A percentile compares a stretch with the other conserved stretches of the same genome.
Conservation (phyloP, 2,888 invertebrate species). For the Oligia latruncula region DNA sequence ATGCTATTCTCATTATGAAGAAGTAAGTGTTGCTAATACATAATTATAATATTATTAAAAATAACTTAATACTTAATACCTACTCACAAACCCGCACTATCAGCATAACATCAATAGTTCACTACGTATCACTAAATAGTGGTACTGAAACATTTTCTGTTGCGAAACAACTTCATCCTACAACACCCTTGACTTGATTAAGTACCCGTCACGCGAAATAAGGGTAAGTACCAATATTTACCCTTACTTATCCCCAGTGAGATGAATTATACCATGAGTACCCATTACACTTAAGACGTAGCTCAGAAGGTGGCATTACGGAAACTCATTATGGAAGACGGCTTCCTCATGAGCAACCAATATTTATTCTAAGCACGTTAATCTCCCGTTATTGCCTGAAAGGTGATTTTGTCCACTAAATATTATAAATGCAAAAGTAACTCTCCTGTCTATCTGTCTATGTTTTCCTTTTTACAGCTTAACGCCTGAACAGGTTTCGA, state of each 20-base stretch:
- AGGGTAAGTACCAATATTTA: constrained; percentile 65
- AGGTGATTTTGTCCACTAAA: too few species aligned
- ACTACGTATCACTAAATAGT: constrained; percentile 27
- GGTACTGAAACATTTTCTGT: constrained; percentile 48
- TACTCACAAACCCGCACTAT: neutral
- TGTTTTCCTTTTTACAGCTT: too few species aligned
- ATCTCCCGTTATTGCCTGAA: neutral
- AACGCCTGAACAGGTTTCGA: too few species aligned
- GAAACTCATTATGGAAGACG: neutral
- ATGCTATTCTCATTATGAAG: neutral
- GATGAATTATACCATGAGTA: constrained; percentile 65
- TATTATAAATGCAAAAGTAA: too few species aligned
- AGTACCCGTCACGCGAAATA: constrained; percentile 62
- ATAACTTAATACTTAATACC: neutral
- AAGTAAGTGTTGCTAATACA: neutral
- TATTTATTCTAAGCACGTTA: too few species aligned
- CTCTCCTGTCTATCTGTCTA: too few species aligned
- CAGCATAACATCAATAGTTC: neutral
- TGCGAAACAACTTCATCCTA: constrained; percentile 32
- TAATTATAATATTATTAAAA: too few species aligned
- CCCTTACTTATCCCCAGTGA: constrained; percentile 59
- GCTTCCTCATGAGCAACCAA: neutral
- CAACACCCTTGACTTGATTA: constrained; percentile 65
- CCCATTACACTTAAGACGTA: neutral
- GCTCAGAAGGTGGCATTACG: constrained; percentile 27